Evolutionary conservation across 2,797 vertebrate species (phyloP), one percentile per base, ranked within the genome.

Genomic region (Capromys pilorides): DNA sequence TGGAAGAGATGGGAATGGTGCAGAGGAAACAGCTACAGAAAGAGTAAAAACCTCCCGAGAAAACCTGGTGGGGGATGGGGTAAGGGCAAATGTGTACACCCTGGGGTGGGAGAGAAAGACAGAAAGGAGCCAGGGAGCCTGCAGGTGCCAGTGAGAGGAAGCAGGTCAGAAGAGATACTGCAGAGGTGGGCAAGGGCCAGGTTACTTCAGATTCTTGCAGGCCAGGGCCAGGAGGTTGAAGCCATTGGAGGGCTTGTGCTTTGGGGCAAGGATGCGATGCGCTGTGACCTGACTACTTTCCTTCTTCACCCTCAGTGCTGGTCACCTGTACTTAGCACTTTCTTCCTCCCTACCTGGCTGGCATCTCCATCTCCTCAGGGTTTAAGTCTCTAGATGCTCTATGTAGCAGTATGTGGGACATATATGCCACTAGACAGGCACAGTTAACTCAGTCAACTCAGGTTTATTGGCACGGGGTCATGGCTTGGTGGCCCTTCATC

Each of bases 41-140:
- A 93, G 31, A 39, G 57, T 4, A 31, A 39, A 45, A 22, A 31
- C 64, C 49, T n/a, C 54, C 16, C 14, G 22, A 73, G 57, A 51
- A 67, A 13, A 49, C 9, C 26, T 41, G 10, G 26, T 22, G 8
- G 19, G n/a, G 22, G 39, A 57, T 19, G n/a, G 5, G 59, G 24
- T 36, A 22, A 85, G 88, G 19, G 57, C 75, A 57, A 86, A 41
- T 59, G 51, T 57, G 82, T 91, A 93, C 41, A n/a, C 39, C 54
- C 6, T 59, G 36, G 13, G 36, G 39, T 93, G 39, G 59, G 49
- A 85, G 84, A 85, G 36, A 90, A 67, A 67, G 78, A 49, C 22
- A 39, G 45, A 90, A 95, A 93, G 67, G 73, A 94, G 67, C 45
- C 59, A 89, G 26, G 8, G 24, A 33, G 45, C 39, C 39, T 79